A percentile compares a stretch with the other conserved stretches of the same genome.
phyloP scores from a whole-genome alignment of 2,113 vertebrate genomes.

The Puffinus mauretanicus region DNA sequence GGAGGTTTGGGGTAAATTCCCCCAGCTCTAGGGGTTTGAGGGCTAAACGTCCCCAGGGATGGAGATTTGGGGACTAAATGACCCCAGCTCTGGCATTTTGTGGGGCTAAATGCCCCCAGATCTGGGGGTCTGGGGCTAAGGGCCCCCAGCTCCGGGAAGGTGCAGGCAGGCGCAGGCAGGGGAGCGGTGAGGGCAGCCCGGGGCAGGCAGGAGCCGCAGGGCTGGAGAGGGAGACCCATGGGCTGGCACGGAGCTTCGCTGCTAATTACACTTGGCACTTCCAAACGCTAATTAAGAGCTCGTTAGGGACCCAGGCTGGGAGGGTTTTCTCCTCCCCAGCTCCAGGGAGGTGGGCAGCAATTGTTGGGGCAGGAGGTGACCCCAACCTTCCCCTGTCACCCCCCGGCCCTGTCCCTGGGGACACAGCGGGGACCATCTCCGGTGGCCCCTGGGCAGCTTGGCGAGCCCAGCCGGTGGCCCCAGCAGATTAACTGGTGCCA shows the following conservation, averaged over 20 bases:
- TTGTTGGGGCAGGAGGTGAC: background rate
- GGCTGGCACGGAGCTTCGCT: background rate
- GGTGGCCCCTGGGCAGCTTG: background rate
- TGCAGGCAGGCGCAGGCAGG: background rate
- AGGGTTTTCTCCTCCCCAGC: background rate
- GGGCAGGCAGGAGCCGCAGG: background rate
- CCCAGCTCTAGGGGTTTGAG: background rate
- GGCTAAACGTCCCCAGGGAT: background rate
- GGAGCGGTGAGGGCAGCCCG: background rate
- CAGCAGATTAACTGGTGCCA: conserved; percentile 42
- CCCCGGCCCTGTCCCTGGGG: background rate
- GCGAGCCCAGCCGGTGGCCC: background rate
- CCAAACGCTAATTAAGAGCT: conserved; percentile 31
- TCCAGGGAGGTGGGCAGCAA: background rate
- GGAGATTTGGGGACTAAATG: background rate
- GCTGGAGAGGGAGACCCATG: background rate
- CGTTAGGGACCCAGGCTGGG: conserved; percentile 18
- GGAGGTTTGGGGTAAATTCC: too few species aligned
- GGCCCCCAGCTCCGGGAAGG: background rate
- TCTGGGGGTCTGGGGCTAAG: too few species aligned
- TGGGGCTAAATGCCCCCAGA: background rate
- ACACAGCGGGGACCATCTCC: background rate
- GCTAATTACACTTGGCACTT: conserved; percentile 41
- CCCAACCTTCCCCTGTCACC: background rate
- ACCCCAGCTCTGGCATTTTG: background rate